Evolutionary conservation across 37 sponge, comb jelly and placozoan genomes (phyloP).

Genomic region (Petrosia ficiformis): DNA sequence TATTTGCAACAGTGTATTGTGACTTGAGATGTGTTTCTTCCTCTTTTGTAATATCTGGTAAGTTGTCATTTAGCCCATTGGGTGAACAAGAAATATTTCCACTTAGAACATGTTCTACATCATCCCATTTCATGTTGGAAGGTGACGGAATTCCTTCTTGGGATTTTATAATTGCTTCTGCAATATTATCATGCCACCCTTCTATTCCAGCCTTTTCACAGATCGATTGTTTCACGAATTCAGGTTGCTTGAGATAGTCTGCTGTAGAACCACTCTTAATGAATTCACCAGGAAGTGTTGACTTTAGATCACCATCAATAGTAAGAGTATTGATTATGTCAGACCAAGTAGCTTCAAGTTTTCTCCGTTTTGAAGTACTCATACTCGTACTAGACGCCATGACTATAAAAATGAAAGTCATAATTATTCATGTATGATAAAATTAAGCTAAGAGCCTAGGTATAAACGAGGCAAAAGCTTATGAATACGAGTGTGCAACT

Average conservation of each 20-base stretch:
- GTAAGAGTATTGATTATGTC: not conserved
- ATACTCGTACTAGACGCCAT: not conserved
- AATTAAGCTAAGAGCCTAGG: too few species aligned
- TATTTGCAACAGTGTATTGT: not conserved
- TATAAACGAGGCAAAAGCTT: too few species aligned
- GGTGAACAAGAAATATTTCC: not conserved
- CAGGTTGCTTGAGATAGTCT: not conserved
- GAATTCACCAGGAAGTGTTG: not conserved
- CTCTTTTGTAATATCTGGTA: not conserved
- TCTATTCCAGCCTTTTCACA: not conserved
- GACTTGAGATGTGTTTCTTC: not conserved
- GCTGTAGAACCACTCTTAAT: not conserved
- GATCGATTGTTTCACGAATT: not conserved
- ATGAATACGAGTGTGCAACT: too few species aligned
- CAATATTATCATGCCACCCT: not conserved
- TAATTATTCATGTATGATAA: too few species aligned
- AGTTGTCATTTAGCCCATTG: not conserved
- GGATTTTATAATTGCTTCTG: not conserved
- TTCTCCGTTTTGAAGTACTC: not conserved
- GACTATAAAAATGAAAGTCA: not conserved
- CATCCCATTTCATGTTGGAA: not conserved
- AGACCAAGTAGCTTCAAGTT: not conserved
- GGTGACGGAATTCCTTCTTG: not conserved
- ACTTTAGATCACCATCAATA: not conserved
- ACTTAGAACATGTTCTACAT: not conserved